These are phyloP conservation scores for Eurypyga helias DNA, from an alignment of 2,113 vertebrate genomes.

Conservation along the genomic window DNA sequence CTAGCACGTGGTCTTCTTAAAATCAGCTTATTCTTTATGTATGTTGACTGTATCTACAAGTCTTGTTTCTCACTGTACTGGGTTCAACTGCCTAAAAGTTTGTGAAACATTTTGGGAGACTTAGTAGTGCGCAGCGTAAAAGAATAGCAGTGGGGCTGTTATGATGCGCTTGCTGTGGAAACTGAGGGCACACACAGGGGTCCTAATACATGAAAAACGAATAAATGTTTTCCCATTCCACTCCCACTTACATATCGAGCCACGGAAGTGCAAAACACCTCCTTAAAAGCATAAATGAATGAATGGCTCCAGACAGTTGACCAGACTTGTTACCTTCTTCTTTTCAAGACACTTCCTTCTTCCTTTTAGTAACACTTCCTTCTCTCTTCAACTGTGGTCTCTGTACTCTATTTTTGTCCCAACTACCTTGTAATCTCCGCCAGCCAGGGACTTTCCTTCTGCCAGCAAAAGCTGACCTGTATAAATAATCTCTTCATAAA, in stretches of 20 bases:
- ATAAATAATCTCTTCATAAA: neutral
- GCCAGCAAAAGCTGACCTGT: neutral
- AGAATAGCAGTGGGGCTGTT: neutral
- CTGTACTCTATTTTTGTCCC: neutral
- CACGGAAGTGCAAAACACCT: neutral
- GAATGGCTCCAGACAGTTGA: neutral
- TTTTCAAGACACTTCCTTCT: neutral
- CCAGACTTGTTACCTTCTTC: neutral
- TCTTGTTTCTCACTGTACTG: neutral
- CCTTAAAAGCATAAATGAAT: neutral
- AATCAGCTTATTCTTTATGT: rapidly evolving
- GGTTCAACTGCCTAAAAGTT: neutral
- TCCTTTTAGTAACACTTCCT: neutral
- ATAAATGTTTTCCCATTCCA: neutral
- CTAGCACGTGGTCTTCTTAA: neutral
- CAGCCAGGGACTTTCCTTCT: neutral
- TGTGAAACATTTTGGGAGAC: neutral
- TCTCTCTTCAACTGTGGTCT: neutral
- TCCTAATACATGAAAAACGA: neutral
- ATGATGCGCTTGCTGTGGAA: rapidly evolving
- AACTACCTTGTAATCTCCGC: neutral
- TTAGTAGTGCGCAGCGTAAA: neutral
- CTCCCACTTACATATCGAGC: neutral
- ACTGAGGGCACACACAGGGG: neutral
- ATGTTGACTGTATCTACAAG: neutral